Evolutionary conservation across 2,888 invertebrate species (phyloP).

Genomic region (Phragmatobia fuliginosa): DNA sequence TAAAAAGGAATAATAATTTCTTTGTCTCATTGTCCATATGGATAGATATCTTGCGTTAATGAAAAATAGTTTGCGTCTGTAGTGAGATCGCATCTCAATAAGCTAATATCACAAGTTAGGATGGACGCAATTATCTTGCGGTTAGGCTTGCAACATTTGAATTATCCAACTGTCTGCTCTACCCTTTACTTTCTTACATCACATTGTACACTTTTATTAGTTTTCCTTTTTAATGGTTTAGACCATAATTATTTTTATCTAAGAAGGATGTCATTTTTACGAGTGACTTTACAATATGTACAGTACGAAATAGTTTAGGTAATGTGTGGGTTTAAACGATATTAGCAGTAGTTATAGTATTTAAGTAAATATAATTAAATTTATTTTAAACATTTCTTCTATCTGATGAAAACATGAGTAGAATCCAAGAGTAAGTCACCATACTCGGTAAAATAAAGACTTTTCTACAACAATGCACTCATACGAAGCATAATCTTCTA

Average conservation of each 20-base stretch:
- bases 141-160: slow-evolving; percentile 73
- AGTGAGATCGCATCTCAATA: slow-evolving; percentile 51
- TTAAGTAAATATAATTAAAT: background rate
- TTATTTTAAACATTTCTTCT: background rate
- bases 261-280: slow-evolving; percentile 7
- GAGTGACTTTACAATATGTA: slow-evolving; percentile 6
- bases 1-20: too few relatives aligned
- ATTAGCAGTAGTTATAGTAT: background rate
- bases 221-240: slow-evolving; percentile 24
- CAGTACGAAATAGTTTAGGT: background rate
- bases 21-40: background rate
- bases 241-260: slow-evolving; percentile 16
- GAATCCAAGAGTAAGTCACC: too few relatives aligned
- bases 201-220: slow-evolving; percentile 35
- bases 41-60: background rate
- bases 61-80: background rate
- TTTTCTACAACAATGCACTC: too few relatives aligned
- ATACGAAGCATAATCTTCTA: background rate
- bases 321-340: background rate
- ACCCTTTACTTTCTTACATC: slow-evolving; percentile 47
- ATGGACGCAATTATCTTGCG: slow-evolving; percentile 83
- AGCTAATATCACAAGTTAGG: slow-evolving; percentile 73
- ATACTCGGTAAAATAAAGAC: background rate
- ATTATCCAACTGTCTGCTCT: slow-evolving; percentile 59
- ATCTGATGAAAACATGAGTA: too few relatives aligned